These are phyloP conservation scores for Formica selysi DNA, from an alignment of 1,140 invertebrate species.

Conservation along the genomic window DNA sequence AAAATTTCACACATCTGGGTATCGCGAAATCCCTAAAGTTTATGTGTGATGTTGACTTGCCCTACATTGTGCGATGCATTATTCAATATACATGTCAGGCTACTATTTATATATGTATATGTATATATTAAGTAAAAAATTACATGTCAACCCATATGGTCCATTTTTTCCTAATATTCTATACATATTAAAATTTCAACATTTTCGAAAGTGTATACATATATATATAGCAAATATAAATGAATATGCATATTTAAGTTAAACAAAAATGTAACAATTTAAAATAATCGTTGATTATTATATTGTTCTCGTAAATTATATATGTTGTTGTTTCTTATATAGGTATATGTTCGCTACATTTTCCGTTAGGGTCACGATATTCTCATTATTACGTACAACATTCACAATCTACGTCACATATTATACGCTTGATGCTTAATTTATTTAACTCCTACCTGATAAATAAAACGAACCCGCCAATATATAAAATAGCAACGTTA, in stretches of 20 bases:
- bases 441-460: slow-evolving; percentile 12
- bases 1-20: slow-evolving; percentile 38
- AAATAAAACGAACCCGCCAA: not conserved
- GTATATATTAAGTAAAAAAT: slow-evolving; percentile 9
- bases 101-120: not conserved
- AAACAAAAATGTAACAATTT: slow-evolving; percentile 42
- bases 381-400: not conserved
- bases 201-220: slow-evolving; percentile 13
- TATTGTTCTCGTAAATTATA: slow-evolving; percentile 50
- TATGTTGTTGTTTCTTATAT: slow-evolving; percentile 33
- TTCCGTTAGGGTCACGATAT: not conserved
- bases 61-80: not conserved
- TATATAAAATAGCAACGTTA: slow-evolving; percentile 26
- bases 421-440: not conserved
- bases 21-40: slow-evolving; percentile 25
- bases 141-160: not conserved
- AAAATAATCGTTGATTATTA: slow-evolving; percentile 55
- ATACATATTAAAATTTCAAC: not conserved
- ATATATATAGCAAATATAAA: slow-evolving; percentile 22
- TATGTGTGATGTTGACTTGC: slow-evolving; percentile 27
- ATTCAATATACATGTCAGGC: not conserved
- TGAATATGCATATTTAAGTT: not conserved
- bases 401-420: not conserved
- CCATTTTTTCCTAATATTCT: slow-evolving; percentile 14
- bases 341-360: not conserved